Evolutionary conservation across 2,797 vertebrate genomes (phyloP), one percentile per base, ranked within the genome.

Genomic region (Podarcis siculus): DNA sequence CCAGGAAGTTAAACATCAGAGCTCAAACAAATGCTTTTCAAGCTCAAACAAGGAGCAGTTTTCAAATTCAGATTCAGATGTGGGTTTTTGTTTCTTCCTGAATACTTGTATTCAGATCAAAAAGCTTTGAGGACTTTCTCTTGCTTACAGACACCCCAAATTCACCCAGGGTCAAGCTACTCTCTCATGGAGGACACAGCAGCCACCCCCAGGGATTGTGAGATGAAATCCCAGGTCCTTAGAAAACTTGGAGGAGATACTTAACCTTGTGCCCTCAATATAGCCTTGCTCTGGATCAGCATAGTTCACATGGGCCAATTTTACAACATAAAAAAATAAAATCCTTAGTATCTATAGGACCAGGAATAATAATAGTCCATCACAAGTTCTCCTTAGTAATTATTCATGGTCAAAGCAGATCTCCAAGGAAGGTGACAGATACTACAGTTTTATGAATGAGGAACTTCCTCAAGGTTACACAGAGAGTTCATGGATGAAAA

Each of bases 41-140:
- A 83, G 61, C 80, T 87, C 86, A 88, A 84, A 88, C 82, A 85
- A 73, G 82, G 72, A 82, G 45, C 61, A 67, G 39, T 66, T 83
- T 89, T 75, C 49, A 73, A 73, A 89, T 89, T 84, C 87, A 89
- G 37, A 85, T 85, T 89, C 83, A 89, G 19, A 84, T 89, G 79
- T 80, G 42, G 66, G 73, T 12, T 49, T 88, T 72, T 83, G 37
- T 85, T 80, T 37, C 76, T 79, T 72, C 21, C 82, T 79, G 45
- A 71, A 49, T 77, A 45, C 61, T 86, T 37, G 8, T 83, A 83
- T 83, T 83, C 82, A 77, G 61, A 78, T 89, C 82, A 73, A 85
- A 73, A 73, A 30, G 55, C 77, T 79, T 66, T 64, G 66, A 79
- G 87, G 37, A 64, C 49, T 39, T 73, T 19, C 30, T 72, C 21